These are phyloP conservation scores for Pseudonaja textilis DNA, from an alignment of 2,113 vertebrate species.

Conservation along the genomic window DNA sequence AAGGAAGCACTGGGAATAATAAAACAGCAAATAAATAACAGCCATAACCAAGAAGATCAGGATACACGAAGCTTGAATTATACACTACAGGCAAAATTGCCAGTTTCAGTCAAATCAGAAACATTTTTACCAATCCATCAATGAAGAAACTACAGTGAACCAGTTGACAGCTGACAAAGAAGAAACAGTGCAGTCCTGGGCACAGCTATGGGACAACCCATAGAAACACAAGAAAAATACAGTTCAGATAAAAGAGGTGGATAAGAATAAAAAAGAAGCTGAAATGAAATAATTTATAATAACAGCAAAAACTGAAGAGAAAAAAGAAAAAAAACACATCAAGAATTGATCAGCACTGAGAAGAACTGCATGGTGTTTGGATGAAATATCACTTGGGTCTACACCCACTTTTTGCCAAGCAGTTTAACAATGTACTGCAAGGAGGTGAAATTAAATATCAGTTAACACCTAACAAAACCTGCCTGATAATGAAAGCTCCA, in stretches of 20 bases:
- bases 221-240: not conserved
- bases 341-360: not conserved
- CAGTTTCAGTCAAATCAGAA: not conserved
- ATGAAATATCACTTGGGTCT: not conserved
- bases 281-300: not conserved
- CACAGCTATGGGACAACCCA: not conserved
- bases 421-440: not conserved
- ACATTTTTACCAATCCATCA: not conserved
- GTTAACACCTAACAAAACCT: not conserved
- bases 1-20: not conserved
- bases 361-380: not conserved
- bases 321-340: not conserved
- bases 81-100: not conserved
- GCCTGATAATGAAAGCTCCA: not conserved
- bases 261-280: not conserved
- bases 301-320: not conserved
- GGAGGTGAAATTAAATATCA: not conserved
- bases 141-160: not conserved
- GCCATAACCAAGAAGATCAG: not conserved
- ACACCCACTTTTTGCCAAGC: not conserved
- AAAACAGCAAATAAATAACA: not conserved
- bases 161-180: not conserved
- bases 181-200: not conserved
- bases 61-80: not conserved
- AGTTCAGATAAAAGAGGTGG: not conserved